A percentile compares a stretch with the other conserved stretches of the same genome.
Evolutionary conservation across 2,113 vertebrate species (phyloP).

Genomic region (Oxyruncus cristatus): DNA sequence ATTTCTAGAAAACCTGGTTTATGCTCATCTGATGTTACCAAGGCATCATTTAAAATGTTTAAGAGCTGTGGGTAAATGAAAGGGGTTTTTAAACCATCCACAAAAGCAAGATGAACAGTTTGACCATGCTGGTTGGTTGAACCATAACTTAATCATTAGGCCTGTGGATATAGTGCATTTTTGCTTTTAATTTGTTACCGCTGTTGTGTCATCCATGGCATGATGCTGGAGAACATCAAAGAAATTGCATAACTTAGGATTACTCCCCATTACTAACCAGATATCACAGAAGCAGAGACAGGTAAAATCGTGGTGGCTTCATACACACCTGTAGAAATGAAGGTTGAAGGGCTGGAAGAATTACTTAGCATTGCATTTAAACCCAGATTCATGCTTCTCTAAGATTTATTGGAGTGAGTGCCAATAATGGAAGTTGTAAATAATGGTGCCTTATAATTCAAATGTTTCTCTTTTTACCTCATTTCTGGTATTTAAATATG

Average conservation of each 20-base stretch:
- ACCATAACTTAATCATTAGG: slow-evolving; percentile 4
- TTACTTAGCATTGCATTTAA: slow-evolving; percentile 15
- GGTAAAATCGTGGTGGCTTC: slow-evolving; percentile 40
- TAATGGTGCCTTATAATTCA: slow-evolving; percentile 76
- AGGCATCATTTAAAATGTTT: background rate
- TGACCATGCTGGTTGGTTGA: background rate
- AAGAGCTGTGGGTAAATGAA: slow-evolving; percentile 21
- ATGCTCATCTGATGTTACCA: background rate
- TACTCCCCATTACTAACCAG: slow-evolving; percentile 27
- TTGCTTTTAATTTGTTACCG: background rate
- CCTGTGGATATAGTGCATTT: slow-evolving; percentile 10
- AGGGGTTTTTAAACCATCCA: background rate
- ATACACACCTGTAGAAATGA: slow-evolving; percentile 34
- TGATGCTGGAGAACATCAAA: slow-evolving; percentile 46
- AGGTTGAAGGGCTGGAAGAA: slow-evolving; percentile 29
- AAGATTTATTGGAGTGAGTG: slow-evolving; percentile 68
- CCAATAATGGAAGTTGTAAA: slow-evolving; percentile 72
- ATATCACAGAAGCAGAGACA: background rate
- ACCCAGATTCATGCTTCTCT: slow-evolving; percentile 23
- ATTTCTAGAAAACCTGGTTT: slow-evolving; percentile 32
- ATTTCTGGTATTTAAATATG: slow-evolving; percentile 65
- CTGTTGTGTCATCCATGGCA: slow-evolving; percentile 33
- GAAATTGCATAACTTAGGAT: background rate
- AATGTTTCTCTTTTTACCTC: slow-evolving; percentile 73
- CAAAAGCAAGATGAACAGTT: background rate